Conservation (phyloP, 2,797 vertebrate species). For the Clarias laeviceps region DNA sequence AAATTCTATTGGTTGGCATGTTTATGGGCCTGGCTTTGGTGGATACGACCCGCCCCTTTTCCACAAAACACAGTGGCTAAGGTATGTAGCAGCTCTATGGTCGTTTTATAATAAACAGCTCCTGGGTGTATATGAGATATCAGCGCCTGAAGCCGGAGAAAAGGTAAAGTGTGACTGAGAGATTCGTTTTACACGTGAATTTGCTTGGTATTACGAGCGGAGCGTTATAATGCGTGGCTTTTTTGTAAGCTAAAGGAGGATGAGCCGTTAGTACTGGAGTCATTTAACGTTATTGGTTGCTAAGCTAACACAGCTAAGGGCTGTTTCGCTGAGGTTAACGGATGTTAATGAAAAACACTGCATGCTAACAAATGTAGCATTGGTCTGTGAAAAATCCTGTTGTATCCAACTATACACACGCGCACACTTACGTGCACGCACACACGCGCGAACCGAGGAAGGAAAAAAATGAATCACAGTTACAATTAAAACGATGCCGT, state of each 20-base stretch:
- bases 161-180: conserved; percentile 16
- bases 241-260: not conserved
- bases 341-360: not conserved
- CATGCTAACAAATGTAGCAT: conserved; percentile 1
- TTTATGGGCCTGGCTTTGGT: conserved; percentile 46
- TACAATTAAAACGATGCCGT: not conserved
- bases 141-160: not conserved
- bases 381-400: not conserved
- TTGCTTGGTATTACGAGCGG: no score
- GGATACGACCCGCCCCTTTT: conserved; percentile 50
- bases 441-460: not conserved
- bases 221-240: not conserved
- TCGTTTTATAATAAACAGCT: not conserved
- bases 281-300: not conserved
- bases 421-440: not conserved
- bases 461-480: not conserved
- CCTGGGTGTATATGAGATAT: not conserved
- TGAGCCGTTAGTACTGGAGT: not conserved
- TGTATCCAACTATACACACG: not conserved
- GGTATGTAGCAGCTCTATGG: not conserved
- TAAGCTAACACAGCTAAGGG: conserved; percentile 14
- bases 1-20: conserved; percentile 19
- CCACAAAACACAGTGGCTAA: conserved; percentile 49
- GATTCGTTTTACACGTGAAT: fast-evolving
- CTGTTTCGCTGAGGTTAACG: not conserved